Base-by-base conservation (phyloP, 2,797 vertebrate species). In the Avahi laniger region DNA sequence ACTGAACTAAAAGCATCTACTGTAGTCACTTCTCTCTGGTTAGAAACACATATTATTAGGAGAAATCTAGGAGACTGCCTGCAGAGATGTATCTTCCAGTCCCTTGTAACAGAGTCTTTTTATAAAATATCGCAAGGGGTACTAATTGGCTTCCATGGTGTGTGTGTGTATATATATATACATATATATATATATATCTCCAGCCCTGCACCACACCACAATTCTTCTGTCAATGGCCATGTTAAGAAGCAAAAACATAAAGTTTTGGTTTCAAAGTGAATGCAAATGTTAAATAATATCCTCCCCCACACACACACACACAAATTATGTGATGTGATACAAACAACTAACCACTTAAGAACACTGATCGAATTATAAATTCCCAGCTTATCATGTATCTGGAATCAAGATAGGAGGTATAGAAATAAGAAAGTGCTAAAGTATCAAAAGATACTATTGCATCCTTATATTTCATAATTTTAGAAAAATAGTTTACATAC, bases 1-100 rank as follows among this genome's bases (percentile, higher is more conserved):
- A 59, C 59, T 87, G 73, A 96, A 97, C 93, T 91, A 95, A 96
- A 96, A 94, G 81, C 30, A 35, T 87, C 33, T 41, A 52, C 75
- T 82, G 12, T 14, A 89, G 67, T 80, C 48, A 72, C 30, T 93
- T 94, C 94, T 93, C 52, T 93, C 43, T 70, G 61, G 35, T 81
- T 84, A 67, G 48, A 87, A 88, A 81, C 54, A 72, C 50, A 89
- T 30, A 97, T 96, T 96, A 95, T 89, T 48, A 96, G 48, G n/a
- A 28, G 17, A 87, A 94, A 93, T 84, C 46, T 50, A 93, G 52
- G 50, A 54, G 48, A 90, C 73, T 87, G 24, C 41, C 59, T 57
- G 9, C 52, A 73, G 82, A 72, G 89, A 80, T 35, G 11, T 38
- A 13, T 81, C 67, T 73, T 92, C 28, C 13, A 69, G 48, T n/a